These are phyloP conservation scores for Dysidea cf. avara DNA, from an alignment of 37 sponge, comb jelly and placozoan genomes.

Conservation along the genomic window DNA sequence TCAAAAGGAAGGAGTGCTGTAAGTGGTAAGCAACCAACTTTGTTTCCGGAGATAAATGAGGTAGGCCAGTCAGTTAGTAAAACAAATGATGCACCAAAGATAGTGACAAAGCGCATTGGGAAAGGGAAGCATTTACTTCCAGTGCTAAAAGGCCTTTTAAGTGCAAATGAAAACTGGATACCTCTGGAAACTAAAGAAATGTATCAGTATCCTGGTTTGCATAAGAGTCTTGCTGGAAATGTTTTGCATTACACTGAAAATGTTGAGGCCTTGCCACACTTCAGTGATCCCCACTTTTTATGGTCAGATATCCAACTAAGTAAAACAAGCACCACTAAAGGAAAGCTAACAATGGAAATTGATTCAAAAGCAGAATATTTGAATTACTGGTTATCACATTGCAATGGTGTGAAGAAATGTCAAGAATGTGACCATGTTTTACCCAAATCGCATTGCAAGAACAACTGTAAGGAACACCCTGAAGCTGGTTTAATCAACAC, in stretches of 20 bases:
- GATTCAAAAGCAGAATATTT: conserved; percentile 8
- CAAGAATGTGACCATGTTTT: conserved; percentile 6
- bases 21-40: neutral
- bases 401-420: conserved; percentile 22
- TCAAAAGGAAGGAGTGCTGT: conserved; percentile 1
- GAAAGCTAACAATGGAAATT: neutral
- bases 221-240: neutral
- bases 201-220: conserved; percentile 9
- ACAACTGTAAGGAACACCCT: neutral
- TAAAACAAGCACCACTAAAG: neutral
- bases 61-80: no score
- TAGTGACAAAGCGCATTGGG: neutral
- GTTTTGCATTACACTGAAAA: neutral
- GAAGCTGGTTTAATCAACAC: neutral
- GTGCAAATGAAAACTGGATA: conserved; percentile 1
- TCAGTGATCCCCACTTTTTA: neutral
- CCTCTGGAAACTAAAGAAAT: neutral
- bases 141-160: neutral
- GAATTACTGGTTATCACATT: conserved; percentile 1
- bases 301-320: conserved; percentile 27
- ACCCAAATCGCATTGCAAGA: neutral
- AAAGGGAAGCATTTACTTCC: conserved; percentile 14
- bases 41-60: neutral
- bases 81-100: no score
- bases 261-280: conserved; percentile 8